Conservation (phyloP, 2,113 vertebrate genomes). For the Acanthochromis polyacanthus region DNA sequence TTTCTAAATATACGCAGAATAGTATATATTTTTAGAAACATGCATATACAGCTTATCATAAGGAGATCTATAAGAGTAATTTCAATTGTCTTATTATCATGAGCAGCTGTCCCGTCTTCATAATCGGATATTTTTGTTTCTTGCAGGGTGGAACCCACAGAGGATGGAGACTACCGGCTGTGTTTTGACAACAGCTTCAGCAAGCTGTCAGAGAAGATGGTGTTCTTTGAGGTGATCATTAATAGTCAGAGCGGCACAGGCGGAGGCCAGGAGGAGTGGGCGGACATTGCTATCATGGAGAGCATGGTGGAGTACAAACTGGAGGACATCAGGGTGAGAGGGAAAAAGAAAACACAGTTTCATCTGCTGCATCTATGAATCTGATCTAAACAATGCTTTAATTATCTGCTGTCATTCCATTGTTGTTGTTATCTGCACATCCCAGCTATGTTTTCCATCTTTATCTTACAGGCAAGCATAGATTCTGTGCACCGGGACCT, state of each 20-base stretch:
- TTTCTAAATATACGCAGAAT: too few species aligned
- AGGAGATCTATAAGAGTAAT: too few species aligned
- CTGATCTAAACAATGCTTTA: not conserved
- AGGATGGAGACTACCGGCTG: slow-evolving; percentile 89
- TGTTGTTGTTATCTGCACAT: not conserved
- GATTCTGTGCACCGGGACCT: slow-evolving; percentile 83
- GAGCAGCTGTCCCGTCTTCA: not conserved
- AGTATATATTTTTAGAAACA: too few species aligned
- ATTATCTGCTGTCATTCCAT: not conserved
- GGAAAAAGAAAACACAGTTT: not conserved
- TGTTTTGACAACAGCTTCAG: slow-evolving; percentile 97
- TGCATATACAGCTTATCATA: too few species aligned
- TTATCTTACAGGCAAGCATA: slow-evolving; percentile 79
- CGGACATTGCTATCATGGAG: slow-evolving; percentile 78
- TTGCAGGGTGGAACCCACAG: slow-evolving; percentile 87
- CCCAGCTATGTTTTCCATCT: not conserved
- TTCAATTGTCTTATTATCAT: too few species aligned
- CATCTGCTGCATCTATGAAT: not conserved
- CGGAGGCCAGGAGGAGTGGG: slow-evolving; percentile 75
- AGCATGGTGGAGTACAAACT: slow-evolving; percentile 83
- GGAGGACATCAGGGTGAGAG: slow-evolving; percentile 78
- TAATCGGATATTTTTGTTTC: not conserved
- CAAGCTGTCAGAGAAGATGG: slow-evolving; percentile 89
- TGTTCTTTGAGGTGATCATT: slow-evolving; percentile 90
- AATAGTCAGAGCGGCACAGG: slow-evolving; percentile 70